Conservation (phyloP, 2,888 invertebrate genomes). For the Chymomyza fuscimana region DNA sequence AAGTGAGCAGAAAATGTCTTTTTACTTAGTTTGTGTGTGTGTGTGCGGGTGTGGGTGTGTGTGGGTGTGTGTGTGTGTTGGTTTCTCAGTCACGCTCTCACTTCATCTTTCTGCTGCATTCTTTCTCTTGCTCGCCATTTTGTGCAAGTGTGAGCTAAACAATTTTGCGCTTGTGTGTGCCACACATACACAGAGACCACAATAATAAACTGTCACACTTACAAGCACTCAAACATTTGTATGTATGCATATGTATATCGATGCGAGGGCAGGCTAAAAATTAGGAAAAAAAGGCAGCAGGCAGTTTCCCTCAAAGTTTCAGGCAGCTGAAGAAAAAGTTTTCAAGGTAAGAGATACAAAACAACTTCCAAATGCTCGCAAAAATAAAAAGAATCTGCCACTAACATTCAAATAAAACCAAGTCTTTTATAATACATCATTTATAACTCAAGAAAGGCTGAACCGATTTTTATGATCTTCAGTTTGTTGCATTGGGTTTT, state of each 20-base stretch:
- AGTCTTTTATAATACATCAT: too few species aligned
- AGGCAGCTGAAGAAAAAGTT: too few species aligned
- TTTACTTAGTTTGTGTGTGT: constrained; percentile 15
- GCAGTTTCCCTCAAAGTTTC: too few species aligned
- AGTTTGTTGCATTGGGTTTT: too few species aligned
- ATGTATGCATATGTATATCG: constrained; percentile 9
- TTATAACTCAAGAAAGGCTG: too few species aligned
- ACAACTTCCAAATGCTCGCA: too few species aligned
- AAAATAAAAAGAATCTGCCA: too few species aligned
- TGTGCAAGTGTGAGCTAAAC: not conserved
- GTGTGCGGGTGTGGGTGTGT: constrained; percentile 6
- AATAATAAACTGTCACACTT: constrained; percentile 38
- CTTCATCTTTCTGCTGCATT: constrained; percentile 19
- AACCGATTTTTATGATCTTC: too few species aligned
- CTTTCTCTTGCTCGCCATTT: not conserved
- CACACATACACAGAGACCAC: constrained; percentile 1
- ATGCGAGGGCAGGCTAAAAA: not conserved
- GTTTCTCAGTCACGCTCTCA: constrained; percentile 17
- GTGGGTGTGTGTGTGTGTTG: not conserved
- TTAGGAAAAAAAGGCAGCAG: not conserved
- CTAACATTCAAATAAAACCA: too few species aligned
- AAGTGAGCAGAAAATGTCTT: constrained; percentile 43
- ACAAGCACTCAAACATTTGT: constrained; percentile 6
- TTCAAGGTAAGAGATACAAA: too few species aligned
- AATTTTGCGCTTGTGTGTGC: constrained; percentile 2